Base-by-base conservation (phyloP, 1,140 invertebrate genomes). In the Carposina sasakii region DNA sequence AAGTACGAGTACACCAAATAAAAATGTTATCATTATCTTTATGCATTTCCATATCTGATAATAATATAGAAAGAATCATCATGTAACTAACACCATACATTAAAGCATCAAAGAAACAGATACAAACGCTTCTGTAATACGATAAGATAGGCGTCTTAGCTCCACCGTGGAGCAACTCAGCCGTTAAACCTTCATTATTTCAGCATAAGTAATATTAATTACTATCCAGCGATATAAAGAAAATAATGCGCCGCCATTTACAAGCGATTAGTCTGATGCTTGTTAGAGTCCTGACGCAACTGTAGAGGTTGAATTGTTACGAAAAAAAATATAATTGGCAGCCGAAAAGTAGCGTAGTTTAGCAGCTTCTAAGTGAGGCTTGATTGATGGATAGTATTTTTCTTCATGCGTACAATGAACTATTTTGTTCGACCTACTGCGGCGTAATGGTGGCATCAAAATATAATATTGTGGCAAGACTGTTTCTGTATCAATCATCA, bases 171-270 rank as follows among this genome's bases (percentile, higher is more conserved):
- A 40, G 62, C 55, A 72, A 74, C 58, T 67, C 58, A 65, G 48
- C 58, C 69, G 63, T 71, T 51, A 71, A 69, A 63, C 66, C 48
- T 66, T 67, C 63, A 73, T 77, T 76, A 75, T 70, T 64, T 57
- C 24, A 44, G 46, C 54, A 72, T 73, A 76, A 78, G 71, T 72
- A 76, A 75, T 75, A 77, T 76, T 76, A 81, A 76, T 76, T 76
- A 59, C 65, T 61, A 63, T 63, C 52, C 52, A 55, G 52, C 60
- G 59, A 62, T 69, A 67, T 69, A 69, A 71, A 75, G 66, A 63
- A 68, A 66, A 68, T 61, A 67, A 68, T 67, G 55, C 56, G 45
- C 62, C 64, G 52, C 57, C 46, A 57, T 52, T 56, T 52, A 54
- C 59, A 62, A 37, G 43, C 48, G 61, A 61, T 67, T 63, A 66